These are phyloP conservation scores for Macroramphosus scolopax DNA, from an alignment of 2,797 vertebrate species.

Conservation along the genomic window DNA sequence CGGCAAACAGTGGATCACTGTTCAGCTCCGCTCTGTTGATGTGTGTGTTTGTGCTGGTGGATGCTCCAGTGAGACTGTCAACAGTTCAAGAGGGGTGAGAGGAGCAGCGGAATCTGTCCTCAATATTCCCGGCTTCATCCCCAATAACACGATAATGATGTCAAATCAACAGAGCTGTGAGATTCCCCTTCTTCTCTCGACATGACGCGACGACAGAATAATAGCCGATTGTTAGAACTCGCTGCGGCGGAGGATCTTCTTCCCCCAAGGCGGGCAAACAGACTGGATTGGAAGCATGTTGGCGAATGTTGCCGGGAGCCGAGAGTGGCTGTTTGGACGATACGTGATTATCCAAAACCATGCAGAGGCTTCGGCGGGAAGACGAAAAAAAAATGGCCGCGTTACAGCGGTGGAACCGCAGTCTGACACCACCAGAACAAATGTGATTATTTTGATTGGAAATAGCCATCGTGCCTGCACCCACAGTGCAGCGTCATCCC, in stretches of 20 bases:
- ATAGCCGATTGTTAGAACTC: no score
- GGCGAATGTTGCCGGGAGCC: constrained; percentile 46
- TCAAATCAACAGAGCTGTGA: constrained; percentile 12
- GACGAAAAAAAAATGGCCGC: constrained; percentile 34
- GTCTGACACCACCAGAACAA: constrained; percentile 57
- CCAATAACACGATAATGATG: constrained; percentile 15
- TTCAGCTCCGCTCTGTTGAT: constrained; percentile 35
- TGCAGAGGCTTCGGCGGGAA: constrained; percentile 47
- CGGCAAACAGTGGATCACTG: constrained; percentile 50
- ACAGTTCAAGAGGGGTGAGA: constrained; percentile 24
- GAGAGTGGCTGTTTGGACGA: constrained; percentile 56
- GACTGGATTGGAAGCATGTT: constrained; percentile 54
- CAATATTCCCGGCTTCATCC: constrained; percentile 20
- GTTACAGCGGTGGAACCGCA: constrained; percentile 32
- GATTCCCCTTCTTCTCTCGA: no score
- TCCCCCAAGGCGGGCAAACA: constrained; percentile 38
- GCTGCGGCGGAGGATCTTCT: constrained; percentile 45
- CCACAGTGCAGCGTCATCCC: no score
- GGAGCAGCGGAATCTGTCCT: constrained; percentile 1
- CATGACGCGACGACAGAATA: no score
- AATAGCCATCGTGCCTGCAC: no score
- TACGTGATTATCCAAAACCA: constrained; percentile 69
- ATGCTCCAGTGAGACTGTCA: constrained; percentile 29
- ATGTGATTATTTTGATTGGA: constrained; percentile 59
- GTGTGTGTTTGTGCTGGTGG: constrained; percentile 38